Conservation (phyloP, 1,140 invertebrate genomes). For the Tigriopus japonicus region DNA sequence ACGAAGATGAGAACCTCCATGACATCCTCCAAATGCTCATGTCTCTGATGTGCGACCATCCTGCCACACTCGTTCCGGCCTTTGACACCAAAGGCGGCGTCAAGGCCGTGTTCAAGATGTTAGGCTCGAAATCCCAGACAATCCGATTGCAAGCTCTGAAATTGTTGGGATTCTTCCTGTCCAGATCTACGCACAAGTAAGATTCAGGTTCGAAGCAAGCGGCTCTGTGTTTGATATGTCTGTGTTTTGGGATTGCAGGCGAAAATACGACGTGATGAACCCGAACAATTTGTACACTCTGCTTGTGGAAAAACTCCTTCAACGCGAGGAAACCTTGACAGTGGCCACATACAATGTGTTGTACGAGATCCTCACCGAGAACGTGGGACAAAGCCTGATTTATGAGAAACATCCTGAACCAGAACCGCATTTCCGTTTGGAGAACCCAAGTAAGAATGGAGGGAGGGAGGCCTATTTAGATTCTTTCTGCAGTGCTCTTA, state of each 20-base stretch:
- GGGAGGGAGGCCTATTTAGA: too few species aligned
- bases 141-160: slow-evolving; percentile 89
- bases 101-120: slow-evolving; percentile 84
- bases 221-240: neutral
- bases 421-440: slow-evolving; percentile 77
- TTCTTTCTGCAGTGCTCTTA: too few species aligned
- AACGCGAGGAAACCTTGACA: slow-evolving; percentile 70
- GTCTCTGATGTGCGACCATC: slow-evolving; percentile 90
- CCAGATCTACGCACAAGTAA: slow-evolving; percentile 37
- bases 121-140: slow-evolving; percentile 82
- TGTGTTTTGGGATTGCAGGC: slow-evolving; percentile 34
- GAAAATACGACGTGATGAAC: slow-evolving; percentile 96
- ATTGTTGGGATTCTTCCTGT: slow-evolving; percentile 48
- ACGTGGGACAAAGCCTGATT: slow-evolving; percentile 71
- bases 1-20: slow-evolving; percentile 96
- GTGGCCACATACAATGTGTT: slow-evolving; percentile 92
- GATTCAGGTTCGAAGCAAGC: neutral
- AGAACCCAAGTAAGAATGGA: slow-evolving; percentile 72
- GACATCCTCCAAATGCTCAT: slow-evolving; percentile 95
- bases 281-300: slow-evolving; percentile 94
- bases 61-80: slow-evolving; percentile 92
- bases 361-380: slow-evolving; percentile 96
- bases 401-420: slow-evolving; percentile 79
- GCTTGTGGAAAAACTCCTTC: slow-evolving; percentile 69
- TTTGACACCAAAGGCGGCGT: slow-evolving; percentile 95